Evolutionary conservation across 2,888 invertebrate species (phyloP).

Genomic region (Tetramorium bicarinatum): DNA sequence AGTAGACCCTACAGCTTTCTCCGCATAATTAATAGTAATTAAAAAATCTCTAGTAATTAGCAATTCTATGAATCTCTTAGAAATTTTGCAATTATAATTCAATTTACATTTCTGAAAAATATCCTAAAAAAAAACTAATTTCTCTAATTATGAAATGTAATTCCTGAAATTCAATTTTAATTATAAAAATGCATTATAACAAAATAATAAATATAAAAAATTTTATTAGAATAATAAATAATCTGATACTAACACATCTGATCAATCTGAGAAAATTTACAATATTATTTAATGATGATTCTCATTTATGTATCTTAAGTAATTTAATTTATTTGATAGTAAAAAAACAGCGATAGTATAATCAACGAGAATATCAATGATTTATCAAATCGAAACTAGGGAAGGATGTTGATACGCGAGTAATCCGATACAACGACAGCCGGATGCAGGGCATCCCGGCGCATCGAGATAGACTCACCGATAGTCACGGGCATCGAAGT

Average conservation of each 20-base stretch:
- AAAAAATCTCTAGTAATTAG: not conserved
- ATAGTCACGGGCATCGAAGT: conserved; percentile 71
- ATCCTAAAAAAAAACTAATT: not conserved
- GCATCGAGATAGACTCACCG: conserved; percentile 64
- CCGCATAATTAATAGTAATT: conserved; percentile 18
- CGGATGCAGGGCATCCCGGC: conserved; percentile 53
- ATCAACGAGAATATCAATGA: conserved; percentile 1
- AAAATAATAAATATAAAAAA: not conserved
- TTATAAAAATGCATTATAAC: not conserved
- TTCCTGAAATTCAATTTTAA: not conserved
- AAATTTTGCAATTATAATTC: not conserved
- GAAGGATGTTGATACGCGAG: conserved; percentile 11
- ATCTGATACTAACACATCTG: not conserved
- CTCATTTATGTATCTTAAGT: not conserved
- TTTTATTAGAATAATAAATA: not conserved
- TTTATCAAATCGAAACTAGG: not conserved
- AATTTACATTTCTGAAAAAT: not conserved
- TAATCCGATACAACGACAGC: conserved; percentile 53
- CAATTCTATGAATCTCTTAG: not conserved
- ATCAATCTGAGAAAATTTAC: not conserved
- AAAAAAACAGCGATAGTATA: not conserved
- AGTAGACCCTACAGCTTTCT: not conserved
- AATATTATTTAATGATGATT: not conserved
- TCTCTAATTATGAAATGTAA: not conserved
- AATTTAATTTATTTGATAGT: conserved; percentile 7